Base-by-base conservation (phyloP, 2,888 invertebrate species). In the Amiota minor region DNA sequence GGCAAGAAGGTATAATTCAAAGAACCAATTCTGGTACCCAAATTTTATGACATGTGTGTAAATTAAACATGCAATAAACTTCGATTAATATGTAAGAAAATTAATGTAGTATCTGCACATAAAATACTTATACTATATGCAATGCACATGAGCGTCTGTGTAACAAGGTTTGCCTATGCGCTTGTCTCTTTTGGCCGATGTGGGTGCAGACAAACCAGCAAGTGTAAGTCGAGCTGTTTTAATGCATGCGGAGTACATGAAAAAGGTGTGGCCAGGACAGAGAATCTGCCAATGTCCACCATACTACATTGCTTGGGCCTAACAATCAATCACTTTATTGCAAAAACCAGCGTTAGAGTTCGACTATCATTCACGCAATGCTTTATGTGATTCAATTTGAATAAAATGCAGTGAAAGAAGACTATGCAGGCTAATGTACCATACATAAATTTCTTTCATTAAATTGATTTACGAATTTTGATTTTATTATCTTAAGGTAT, bases 301-400 rank as follows among this genome's bases (percentile, higher is more conserved):
- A 61, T 61, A 20, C 11, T 20, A 61, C 61, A 61, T 12, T 9
- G 23, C 23, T 61, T 61, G 61, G 61, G 61, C 61, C 61, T 61
- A 20, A 61, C 61, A 61, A 61, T 61, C 61, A 61, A 61, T 20
- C 61, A 61, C 12, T 10, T 23, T n/a, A n/a, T 3, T 6, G 18
- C 12, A 20, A 61, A 61, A 11, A 18, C 20, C 9, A 16, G 3
- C 9, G 23, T 20, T 11, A 61, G 11, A 61, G 23, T 23, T 35
- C 35, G 35, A 35, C 35, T 35, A 35, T 35, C 35, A 35, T 3
- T 35, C 6, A 8, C 4, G 35, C 2, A 6, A 6, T 35, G 35
- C 35, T 35, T 35, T 35, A 35, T 35, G 6, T 35, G 35, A 35
- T 35, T 35, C 35, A 35, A 35, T 16, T 55, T 55, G 16, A 14